Conservation (phyloP, 2,113 vertebrate species). For the Cyrtonyx montezumae region DNA sequence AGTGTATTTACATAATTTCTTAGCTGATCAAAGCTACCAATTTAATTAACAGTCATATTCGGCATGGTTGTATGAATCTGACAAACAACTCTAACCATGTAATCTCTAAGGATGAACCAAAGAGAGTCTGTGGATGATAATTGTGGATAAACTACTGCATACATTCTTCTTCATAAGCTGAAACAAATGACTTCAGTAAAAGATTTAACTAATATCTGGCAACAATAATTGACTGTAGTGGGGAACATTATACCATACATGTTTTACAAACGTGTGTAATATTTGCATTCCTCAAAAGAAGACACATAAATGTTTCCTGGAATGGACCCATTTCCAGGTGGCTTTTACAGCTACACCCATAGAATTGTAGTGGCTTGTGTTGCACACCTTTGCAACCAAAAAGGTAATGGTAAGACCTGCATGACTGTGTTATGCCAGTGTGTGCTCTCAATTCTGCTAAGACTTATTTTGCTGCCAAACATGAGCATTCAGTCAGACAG, state of each 20-base stretch:
- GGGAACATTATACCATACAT: not conserved
- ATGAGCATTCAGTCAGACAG: not conserved
- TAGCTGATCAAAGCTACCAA: not conserved
- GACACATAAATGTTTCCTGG: not conserved
- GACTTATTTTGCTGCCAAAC: not conserved
- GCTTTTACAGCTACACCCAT: not conserved
- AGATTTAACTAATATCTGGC: not conserved
- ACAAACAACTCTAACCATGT: not conserved
- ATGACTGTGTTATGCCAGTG: not conserved
- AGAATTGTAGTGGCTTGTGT: not conserved
- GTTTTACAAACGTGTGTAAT: not conserved
- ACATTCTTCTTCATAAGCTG: not conserved
- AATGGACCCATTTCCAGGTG: not conserved
- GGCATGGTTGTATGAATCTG: not conserved
- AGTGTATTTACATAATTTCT: slow-evolving; percentile 26
- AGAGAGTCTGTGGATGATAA: not conserved
- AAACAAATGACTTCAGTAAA: not conserved
- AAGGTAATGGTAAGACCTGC: not conserved
- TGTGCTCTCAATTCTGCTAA: not conserved
- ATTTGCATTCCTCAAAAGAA: not conserved
- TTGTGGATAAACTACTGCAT: not conserved
- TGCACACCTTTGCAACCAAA: not conserved
- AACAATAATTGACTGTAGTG: not conserved
- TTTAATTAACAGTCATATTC: not conserved
- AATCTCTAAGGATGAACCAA: not conserved